Evolutionary conservation across 2,888 invertebrate genomes (phyloP), one percentile per base, ranked within the genome.

Genomic region (Trachelus stipa): DNA sequence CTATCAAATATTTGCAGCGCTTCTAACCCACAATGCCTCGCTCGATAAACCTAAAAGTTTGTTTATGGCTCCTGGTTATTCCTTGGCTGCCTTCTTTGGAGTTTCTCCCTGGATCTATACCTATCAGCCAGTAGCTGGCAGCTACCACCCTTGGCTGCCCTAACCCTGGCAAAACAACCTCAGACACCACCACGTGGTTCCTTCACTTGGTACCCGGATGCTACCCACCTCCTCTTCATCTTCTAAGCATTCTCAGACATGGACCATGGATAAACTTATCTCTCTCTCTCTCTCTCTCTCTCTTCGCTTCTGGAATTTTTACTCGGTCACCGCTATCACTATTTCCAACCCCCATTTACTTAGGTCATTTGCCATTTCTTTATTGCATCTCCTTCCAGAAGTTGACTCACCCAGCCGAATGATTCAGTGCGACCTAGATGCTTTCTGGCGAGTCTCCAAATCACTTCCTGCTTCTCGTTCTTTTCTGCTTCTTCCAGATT

Each of bases 11-110:
- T 90, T 89, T 89, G 87, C 88, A 87, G 87, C 87, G 85, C 86
- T 86, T 85, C 84, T 83, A 85, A 81, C 83, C 85, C 84, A 85
- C 86, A 85, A 86, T 88, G 84, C 79, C 81, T 82, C 85, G 86
- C 89, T 89, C 88, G 87, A 89, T 88, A 88, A 89, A 89, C 87
- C 86, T 83, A 85, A 87, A 90, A 90, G 89, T 90, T 90, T 90
- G 89, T 88, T 89, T 89, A 89, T 87, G 87, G 85, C 83, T 85
- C 80, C 81, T 84, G 85, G 83, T 85, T 87, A 85, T 85, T 85
- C 83, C 84, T 69, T 78, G 78, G 73, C 77, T 71, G 69, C 69
- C 75, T 34, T 34, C 69, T 35, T 37, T 37, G 75, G 74, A 78
- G 30, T 78, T 78, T 78, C 56, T 56, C 73, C 73, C 73, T 31